These are phyloP conservation scores for Cervus canadensis DNA, from an alignment of 2,113 vertebrate species.

Conservation along the genomic window DNA sequence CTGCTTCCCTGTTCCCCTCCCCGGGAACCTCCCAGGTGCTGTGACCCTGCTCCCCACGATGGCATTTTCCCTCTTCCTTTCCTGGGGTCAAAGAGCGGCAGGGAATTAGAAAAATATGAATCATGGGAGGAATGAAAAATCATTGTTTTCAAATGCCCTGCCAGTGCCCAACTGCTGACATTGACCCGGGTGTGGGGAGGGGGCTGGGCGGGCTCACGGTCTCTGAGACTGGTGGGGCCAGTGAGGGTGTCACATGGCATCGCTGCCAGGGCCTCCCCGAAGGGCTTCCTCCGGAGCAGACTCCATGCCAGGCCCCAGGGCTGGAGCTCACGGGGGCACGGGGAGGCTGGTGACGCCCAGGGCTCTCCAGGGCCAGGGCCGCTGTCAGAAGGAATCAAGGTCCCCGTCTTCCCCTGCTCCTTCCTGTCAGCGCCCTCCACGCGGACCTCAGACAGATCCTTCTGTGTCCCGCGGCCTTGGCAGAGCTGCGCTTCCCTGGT, in stretches of 20 bases:
- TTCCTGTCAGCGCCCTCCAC: neutral
- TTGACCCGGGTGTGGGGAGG: fast-evolving
- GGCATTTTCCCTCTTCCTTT: neutral
- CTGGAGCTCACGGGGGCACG: neutral
- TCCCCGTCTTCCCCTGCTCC: neutral
- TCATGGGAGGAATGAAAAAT: neutral
- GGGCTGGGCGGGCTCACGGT: neutral
- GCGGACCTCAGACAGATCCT: neutral
- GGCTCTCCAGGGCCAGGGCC: neutral
- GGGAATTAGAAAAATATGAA: neutral
- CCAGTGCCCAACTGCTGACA: neutral
- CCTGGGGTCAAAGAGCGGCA: neutral
- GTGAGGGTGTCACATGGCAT: neutral
- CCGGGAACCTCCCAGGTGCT: neutral
- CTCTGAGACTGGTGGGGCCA: neutral
- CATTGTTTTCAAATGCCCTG: neutral
- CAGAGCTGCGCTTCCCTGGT: neutral
- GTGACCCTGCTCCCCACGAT: fast-evolving
- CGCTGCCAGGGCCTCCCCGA: neutral
- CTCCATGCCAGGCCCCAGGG: fast-evolving
- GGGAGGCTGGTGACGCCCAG: neutral
- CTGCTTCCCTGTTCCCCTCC: neutral
- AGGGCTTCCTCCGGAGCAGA: neutral
- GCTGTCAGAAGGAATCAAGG: neutral
- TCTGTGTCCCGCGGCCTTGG: neutral